Base-by-base conservation (phyloP, 2,888 invertebrate genomes). In the Dasypogon diadema region DNA sequence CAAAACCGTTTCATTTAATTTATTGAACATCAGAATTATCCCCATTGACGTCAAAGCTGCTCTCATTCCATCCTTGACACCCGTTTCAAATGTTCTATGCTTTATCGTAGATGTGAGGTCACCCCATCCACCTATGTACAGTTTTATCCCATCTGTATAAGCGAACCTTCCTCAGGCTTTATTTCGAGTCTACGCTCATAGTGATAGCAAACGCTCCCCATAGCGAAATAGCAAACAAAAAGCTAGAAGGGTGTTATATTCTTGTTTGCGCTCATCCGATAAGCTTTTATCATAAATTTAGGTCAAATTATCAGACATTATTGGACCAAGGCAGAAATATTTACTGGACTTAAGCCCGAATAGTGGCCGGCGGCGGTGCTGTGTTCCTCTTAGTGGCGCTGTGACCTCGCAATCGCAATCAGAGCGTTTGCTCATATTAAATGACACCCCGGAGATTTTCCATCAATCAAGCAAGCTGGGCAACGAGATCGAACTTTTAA, bases 261-360 rank as follows among this genome's bases (percentile, higher is more conserved):
- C 34, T 30, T 73, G 73, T 73, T 73, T 73, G 73, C 56, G 42
- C 73, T 56, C 46, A 73, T 54, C 55, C 73, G 73, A 73, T 73
- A 73, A 73, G 73, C 73, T 73, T 73, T 73, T 56, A 73, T 73
- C 73, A 73, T 73, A 73, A 73, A 73, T 73, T 73, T 73, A 30
- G 73, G 73, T 73, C 73, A 73, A 73, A 73, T 73, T 56, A 73
- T 56, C 73, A 37, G 73, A 73, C 56, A 42, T 34, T 73, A 73
- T 73, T 73, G 73, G 56, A 14, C 73, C 56, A 24, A 26, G 56
- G 12, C 21, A 22, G 54, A 54, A 22, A 42, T 42, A 42, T 42
- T 42, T 42, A 12, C 42, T 6, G 12, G 2, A 12, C 42, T 42
- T 42, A 12, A 3, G 42, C 3, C 42, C 54, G 54, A n/a, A n/a